Percentiles rank a stretch among this genome's conserved stretches.
Conservation (phyloP, 2,797 vertebrate genomes). For the Betta splendens region DNA sequence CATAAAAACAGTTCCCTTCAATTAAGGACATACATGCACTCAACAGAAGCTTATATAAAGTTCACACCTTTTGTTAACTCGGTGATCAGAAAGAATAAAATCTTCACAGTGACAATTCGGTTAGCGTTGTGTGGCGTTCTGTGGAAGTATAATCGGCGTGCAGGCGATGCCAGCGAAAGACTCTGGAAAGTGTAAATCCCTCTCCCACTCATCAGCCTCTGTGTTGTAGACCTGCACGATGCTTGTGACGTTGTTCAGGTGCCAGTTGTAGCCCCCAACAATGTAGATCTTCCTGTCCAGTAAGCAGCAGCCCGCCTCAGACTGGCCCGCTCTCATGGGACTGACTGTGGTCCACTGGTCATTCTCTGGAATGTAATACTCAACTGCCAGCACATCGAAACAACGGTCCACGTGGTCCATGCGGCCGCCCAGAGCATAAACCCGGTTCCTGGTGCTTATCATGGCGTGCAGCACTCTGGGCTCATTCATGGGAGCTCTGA, state of each 20-base stretch:
- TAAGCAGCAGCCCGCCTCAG: slow-evolving; percentile 93
- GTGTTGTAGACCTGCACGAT: slow-evolving; percentile 97
- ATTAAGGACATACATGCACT: not conserved
- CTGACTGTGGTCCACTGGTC: slow-evolving; percentile 97
- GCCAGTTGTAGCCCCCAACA: slow-evolving; percentile 97
- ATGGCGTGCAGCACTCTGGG: slow-evolving; percentile 94
- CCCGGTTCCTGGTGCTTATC: slow-evolving; percentile 81
- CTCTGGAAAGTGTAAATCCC: slow-evolving; percentile 96
- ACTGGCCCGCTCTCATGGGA: slow-evolving; percentile 95
- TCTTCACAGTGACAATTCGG: slow-evolving; percentile 53
- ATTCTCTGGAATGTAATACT: slow-evolving; percentile 89
- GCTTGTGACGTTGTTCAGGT: slow-evolving; percentile 96
- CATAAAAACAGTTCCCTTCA: slow-evolving; percentile 4
- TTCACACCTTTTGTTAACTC: slow-evolving; percentile 34
- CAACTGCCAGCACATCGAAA: slow-evolving; percentile 92
- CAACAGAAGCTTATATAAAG: slow-evolving; percentile 7
- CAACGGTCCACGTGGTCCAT: slow-evolving; percentile 98
- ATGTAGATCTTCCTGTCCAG: slow-evolving; percentile 92
- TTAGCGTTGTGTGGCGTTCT: slow-evolving; percentile 82
- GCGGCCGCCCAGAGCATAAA: slow-evolving; percentile 93
- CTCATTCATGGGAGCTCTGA: slow-evolving; percentile 92
- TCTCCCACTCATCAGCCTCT: slow-evolving; percentile 94
- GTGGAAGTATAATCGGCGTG: slow-evolving; percentile 88
- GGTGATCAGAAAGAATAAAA: slow-evolving; percentile 35
- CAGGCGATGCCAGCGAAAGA: slow-evolving; percentile 95